phyloP scores from a whole-genome alignment of 2,797 vertebrate species.

The Acipenser ruthenus region DNA sequence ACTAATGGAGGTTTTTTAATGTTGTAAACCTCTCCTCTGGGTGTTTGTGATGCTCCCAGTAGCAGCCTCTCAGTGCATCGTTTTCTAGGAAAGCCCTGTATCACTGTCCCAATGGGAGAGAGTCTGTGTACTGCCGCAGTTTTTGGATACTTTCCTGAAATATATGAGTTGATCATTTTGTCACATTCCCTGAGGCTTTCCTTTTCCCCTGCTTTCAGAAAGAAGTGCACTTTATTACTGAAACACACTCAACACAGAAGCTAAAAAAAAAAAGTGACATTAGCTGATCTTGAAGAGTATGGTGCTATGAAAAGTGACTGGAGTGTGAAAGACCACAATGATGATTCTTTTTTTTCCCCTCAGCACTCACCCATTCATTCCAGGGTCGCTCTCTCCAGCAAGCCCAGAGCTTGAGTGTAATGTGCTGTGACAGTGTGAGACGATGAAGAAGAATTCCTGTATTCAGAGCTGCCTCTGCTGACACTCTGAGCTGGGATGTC shows the following conservation, averaged over 20 bases:
- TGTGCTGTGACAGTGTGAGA: constrained; percentile 74
- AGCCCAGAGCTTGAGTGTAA: constrained; percentile 71
- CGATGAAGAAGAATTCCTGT: constrained; percentile 76
- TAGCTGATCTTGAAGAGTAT: constrained; percentile 60
- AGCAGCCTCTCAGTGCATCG: not conserved
- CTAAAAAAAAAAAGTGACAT: constrained; percentile 51
- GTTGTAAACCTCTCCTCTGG: not conserved
- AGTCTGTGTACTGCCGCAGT: constrained; percentile 13
- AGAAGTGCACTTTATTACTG: constrained; percentile 28
- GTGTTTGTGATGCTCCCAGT: not conserved
- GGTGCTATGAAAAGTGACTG: constrained; percentile 56
- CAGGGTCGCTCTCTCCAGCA: constrained; percentile 55
- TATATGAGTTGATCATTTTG: constrained; percentile 57
- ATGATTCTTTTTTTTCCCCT: constrained; percentile 66
- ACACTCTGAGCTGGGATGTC: constrained; percentile 74
- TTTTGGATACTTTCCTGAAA: constrained; percentile 41
- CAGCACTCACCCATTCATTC: constrained; percentile 58
- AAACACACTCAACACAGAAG: constrained; percentile 39
- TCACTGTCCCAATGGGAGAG: not conserved
- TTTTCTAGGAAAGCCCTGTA: constrained; percentile 11
- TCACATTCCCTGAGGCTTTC: constrained; percentile 42
- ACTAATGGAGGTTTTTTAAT: no score
- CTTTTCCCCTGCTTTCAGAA: constrained; percentile 30
- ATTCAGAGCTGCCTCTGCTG: constrained; percentile 61
- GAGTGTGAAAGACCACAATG: constrained; percentile 71